Base-by-base conservation (phyloP, 2,113 vertebrate genomes). In the Benitochromis conjunctus region DNA sequence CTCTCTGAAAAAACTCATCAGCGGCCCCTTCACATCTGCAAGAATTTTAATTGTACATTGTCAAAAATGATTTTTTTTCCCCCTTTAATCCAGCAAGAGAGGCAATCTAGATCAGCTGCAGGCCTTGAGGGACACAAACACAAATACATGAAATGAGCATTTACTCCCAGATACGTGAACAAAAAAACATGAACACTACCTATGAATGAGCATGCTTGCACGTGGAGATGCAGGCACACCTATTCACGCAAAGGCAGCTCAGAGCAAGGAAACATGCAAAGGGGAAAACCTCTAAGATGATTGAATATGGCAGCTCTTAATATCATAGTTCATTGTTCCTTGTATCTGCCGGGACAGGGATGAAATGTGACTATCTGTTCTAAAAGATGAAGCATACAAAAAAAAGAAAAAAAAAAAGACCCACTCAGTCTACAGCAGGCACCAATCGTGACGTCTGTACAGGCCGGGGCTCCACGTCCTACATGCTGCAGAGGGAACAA, bases 41-140 rank as follows among this genome's bases (percentile, higher is more conserved):
- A 76, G 79, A 60, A 91, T 93, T 85, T 92, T 94, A 93, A 94
- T 93, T 92, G 85, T 89, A 84, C 71, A 90, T 90, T 92, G 90
- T 94, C 93, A 92, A 81, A 89, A 8, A 1, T 0, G 2, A 13
- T 77, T 74, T 77, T 36, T n/a, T 60, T 82, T 31, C 48, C 1
- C 2, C 6, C 38, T 66, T 81, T 12, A 7, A 41, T 76, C 34
- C 71, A 80, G 62, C 71, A 66, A 21, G 24, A 66, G 83, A 89
- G 1, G 48, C 19, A 58, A 86, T 84, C 64, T 82, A 77, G 87
- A 85, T 93, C 88, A 80, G 83, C 55, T 79, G 81, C 29, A 88
- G 80, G 60, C 83, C 80, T 26, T 54, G 5, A 74, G 71, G 55
- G 81, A 81, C 1, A 3, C 38, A 55, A 26, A 34, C 21, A 31